Evolutionary conservation across 1,140 invertebrate species (phyloP).

Genomic region (Gonatopus flavifemur): DNA sequence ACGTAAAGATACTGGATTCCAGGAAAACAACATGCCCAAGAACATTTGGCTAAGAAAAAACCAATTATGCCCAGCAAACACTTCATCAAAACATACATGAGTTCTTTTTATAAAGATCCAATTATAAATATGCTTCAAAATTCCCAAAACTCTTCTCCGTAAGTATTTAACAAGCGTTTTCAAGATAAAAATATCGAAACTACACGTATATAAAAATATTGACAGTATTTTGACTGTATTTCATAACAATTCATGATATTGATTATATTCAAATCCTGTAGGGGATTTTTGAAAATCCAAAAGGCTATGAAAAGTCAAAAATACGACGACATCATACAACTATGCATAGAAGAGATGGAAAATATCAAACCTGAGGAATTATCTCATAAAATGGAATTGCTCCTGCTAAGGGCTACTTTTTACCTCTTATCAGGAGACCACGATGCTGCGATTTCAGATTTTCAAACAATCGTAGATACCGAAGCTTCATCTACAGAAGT

Average conservation of each 20-base stretch:
- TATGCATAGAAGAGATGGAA: conserved; percentile 81
- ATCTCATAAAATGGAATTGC: conserved; percentile 64
- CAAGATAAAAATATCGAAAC: neutral
- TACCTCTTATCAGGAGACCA: conserved; percentile 74
- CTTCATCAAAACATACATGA: conserved; percentile 83
- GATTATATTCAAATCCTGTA: conserved; percentile 17
- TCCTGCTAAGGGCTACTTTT: conserved; percentile 81
- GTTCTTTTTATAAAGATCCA: conserved; percentile 83
- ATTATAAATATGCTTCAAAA: conserved; percentile 53
- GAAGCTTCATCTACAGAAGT: conserved; percentile 63
- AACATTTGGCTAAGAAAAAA: conserved; percentile 68
- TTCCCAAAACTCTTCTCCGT: conserved; percentile 27
- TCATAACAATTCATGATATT: conserved; percentile 1
- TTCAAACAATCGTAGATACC: conserved; percentile 66
- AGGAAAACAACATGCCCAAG: conserved; percentile 72
- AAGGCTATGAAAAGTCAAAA: conserved; percentile 67
- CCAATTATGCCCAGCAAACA: conserved; percentile 79
- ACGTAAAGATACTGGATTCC: conserved; percentile 20
- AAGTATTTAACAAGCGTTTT: conserved; percentile 24
- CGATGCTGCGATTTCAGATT: conserved; percentile 71
- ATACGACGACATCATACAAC: conserved; percentile 76
- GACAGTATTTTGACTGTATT: conserved; percentile 8
- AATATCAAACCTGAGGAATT: conserved; percentile 57
- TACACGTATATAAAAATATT: conserved; percentile 8
- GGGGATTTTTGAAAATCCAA: conserved; percentile 35